Percentiles rank a stretch among this genome's conserved stretches.
Evolutionary conservation across 2,888 invertebrate species (phyloP).

Genomic region (Calliopum simillimum): DNA sequence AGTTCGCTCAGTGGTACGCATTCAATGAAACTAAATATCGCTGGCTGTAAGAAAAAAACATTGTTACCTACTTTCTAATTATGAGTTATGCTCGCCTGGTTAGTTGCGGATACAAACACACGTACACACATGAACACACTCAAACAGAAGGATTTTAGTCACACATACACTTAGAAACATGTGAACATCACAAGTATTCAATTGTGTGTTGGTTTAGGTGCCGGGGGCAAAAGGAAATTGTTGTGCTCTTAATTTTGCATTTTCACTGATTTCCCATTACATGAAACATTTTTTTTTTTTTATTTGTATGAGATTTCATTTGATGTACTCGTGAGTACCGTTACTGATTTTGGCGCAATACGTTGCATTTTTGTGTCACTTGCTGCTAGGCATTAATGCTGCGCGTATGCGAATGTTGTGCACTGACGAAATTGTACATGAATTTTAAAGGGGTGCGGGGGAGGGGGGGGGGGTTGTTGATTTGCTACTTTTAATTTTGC

Average conservation of each 20-base stretch:
- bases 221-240: slow-evolving; percentile 9
- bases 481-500: too few species aligned
- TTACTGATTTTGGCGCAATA: slow-evolving; percentile 13
- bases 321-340: not conserved
- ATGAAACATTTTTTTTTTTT: not conserved
- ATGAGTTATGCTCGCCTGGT: slow-evolving; percentile 24
- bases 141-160: not conserved
- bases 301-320: not conserved
- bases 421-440: not conserved
- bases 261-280: slow-evolving; percentile 29
- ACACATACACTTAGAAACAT: not conserved
- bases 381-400: not conserved
- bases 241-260: slow-evolving; percentile 8
- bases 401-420: too few species aligned
- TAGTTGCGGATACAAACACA: slow-evolving; percentile 3
- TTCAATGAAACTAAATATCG: too few species aligned
- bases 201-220: not conserved
- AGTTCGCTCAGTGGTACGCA: too few species aligned
- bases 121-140: not conserved
- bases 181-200: not conserved
- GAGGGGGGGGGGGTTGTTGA: not conserved
- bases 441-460: not conserved
- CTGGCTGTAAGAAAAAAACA: too few species aligned
- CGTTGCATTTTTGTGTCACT: slow-evolving; percentile 19
- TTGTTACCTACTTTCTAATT: slow-evolving; percentile 1